Evolutionary conservation across 2,888 invertebrate species (phyloP), one percentile per base, ranked within the genome.

Genomic region (Venustoraphidia nigricollis): DNA sequence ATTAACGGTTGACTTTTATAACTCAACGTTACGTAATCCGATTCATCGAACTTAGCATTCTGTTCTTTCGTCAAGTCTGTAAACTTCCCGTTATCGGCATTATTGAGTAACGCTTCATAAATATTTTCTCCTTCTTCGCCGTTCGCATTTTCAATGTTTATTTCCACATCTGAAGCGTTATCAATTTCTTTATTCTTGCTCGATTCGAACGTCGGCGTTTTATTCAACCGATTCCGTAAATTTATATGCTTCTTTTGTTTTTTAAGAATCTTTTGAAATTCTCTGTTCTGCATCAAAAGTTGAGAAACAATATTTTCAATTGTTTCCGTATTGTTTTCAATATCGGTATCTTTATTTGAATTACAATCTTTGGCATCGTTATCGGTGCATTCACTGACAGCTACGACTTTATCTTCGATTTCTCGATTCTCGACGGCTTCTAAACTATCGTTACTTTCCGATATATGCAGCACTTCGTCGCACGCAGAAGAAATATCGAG

Each of bases 271-370:
- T 83, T 80, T 55, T 88, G 84, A 54, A 89, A 87, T 53, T 88
- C 88, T 56, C 83, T 76, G 59, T 84, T 88, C 61, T 88, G 83
- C 77, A 88, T 79, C 6, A 91, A 66, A 10, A 90, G 69, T 60
- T 88, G 88, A 1, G 87, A 81, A 45, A 91, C 87, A 44, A 91
- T 81, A 65, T 87, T 74, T 65, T 85, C 82, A 56, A 81, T 69
- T 44, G 76, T 81, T 60, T 74, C 80, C 10, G 17, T 41, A 8
- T 54, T 51, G 6, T 52, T 51, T 41, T 53, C 52, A 8, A 44
- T 38, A 34, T 51, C 49, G 5, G 11, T 47, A 27, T 52, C 44
- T 36, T 36, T 41, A 37, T 42, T 45, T 11, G 49, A 44, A 36
- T 36, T 46, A 27, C 46, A 47, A 17, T 38, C 36, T 10, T 46